Percentiles rank a stretch among this genome's conserved stretches.
These are phyloP conservation scores for Matsumurasca onukii DNA, from an alignment of 1,140 invertebrate species.

Conservation along the genomic window DNA sequence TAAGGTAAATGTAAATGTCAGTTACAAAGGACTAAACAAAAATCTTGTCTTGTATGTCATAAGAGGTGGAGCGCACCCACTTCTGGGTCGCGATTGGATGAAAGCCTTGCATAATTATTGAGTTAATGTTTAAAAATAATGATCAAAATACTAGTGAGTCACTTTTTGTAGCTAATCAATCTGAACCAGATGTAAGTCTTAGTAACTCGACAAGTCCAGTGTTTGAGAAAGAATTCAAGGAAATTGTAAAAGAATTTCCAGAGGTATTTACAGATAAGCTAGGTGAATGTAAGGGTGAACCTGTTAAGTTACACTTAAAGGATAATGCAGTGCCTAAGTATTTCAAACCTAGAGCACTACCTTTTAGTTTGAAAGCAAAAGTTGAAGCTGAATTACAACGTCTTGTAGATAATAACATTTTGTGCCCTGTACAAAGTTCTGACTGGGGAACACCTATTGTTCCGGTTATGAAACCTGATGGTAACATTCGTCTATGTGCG, in stretches of 20 bases:
- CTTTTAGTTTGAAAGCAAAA: constrained; percentile 5
- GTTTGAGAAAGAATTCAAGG: not conserved
- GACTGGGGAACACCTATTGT: too few species aligned
- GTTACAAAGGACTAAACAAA: not conserved
- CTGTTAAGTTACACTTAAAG: not conserved
- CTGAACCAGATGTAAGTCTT: not conserved
- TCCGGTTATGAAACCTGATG: constrained; percentile 5
- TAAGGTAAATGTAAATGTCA: not conserved
- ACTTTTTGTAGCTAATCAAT: not conserved
- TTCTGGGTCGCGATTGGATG: not conserved
- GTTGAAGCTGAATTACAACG: constrained; percentile 13
- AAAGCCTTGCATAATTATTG: not conserved
- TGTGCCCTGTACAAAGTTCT: not conserved
- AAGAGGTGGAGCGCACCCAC: not conserved
- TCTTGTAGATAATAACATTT: not conserved
- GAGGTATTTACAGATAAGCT: constrained; percentile 9
- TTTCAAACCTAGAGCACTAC: not conserved
- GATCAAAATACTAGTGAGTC: not conserved
- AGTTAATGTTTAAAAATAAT: too few species aligned
- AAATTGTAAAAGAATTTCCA: constrained; percentile 7
- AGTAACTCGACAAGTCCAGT: too few species aligned
- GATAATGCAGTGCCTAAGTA: constrained; percentile 9
- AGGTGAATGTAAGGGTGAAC: constrained; percentile 2
- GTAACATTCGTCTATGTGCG: constrained; percentile 11
- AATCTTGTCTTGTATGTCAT: not conserved